These are phyloP conservation scores for Brachypodius melanocephalos DNA, from an alignment of 2,113 vertebrate species.

Conservation along the genomic window DNA sequence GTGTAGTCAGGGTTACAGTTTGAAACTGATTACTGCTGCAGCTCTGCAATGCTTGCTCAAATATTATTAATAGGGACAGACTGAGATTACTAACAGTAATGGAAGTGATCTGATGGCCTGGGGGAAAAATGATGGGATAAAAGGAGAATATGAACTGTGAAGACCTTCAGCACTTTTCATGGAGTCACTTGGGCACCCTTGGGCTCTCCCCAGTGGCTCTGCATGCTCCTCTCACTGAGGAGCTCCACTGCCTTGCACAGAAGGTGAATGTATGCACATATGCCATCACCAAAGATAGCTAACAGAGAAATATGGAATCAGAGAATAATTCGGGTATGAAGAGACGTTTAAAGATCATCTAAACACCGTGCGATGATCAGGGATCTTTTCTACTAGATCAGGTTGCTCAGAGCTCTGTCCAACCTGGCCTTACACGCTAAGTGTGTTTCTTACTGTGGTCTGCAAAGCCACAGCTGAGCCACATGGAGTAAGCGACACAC, in stretches of 20 bases:
- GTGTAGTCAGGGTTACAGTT: not conserved
- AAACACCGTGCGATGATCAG: fast-evolving
- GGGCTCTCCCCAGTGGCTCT: fast-evolving
- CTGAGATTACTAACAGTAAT: not conserved
- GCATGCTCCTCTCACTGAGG: not conserved
- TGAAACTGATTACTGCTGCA: not conserved
- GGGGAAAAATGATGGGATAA: not conserved
- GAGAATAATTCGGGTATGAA: not conserved
- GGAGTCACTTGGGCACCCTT: fast-evolving
- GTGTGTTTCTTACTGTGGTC: not conserved
- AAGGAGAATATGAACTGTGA: not conserved
- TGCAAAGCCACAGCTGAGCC: not conserved
- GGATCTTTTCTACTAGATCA: not conserved
- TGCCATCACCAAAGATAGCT: fast-evolving
- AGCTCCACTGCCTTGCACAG: not conserved
- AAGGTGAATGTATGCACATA: not conserved
- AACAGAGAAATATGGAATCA: not conserved
- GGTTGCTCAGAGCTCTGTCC: not conserved
- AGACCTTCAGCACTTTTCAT: not conserved
- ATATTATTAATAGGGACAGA: not conserved
- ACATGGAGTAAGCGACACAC: not conserved
- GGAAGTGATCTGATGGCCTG: not conserved
- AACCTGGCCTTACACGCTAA: not conserved
- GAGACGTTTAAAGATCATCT: not conserved
- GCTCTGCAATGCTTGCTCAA: not conserved